Conservation (phyloP, 2,888 invertebrate species). For the Sesamia inferens region DNA sequence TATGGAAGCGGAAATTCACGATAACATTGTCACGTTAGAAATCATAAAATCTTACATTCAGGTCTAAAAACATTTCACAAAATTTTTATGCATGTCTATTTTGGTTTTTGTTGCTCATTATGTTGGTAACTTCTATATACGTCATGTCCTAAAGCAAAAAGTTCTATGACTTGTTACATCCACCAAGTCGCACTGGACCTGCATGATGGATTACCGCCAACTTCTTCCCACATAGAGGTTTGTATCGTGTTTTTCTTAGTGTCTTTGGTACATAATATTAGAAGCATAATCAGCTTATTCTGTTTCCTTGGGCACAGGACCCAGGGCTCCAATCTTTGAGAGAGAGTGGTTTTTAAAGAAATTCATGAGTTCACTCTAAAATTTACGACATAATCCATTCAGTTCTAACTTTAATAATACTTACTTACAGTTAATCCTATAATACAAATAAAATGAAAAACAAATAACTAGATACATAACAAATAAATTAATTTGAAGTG, state of each 20-base stretch:
- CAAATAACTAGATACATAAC: too few relatives aligned
- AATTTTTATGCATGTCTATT: not conserved
- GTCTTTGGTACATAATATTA: too few relatives aligned
- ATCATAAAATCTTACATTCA: not conserved
- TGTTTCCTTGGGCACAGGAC: not conserved
- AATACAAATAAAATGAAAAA: too few relatives aligned
- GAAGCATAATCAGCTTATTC: not conserved
- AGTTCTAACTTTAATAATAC: not conserved
- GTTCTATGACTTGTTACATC: too few relatives aligned
- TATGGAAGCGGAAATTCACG: not conserved
- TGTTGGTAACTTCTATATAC: too few relatives aligned
- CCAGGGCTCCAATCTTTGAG: not conserved
- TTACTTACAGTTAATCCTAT: not conserved
- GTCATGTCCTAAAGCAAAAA: too few relatives aligned
- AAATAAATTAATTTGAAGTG: too few relatives aligned
- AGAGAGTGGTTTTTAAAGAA: not conserved
- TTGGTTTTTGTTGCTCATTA: not conserved
- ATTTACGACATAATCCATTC: not conserved
- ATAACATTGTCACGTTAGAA: not conserved
- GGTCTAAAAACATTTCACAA: not conserved
- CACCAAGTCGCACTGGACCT: too few relatives aligned
- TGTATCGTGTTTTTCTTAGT: too few relatives aligned
- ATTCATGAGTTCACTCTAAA: not conserved
- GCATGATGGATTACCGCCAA: too few relatives aligned
- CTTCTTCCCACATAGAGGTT: too few relatives aligned